Evolutionary conservation across 2,797 vertebrate genomes (phyloP), one percentile per base, ranked within the genome.

Genomic region (Numenius phaeopus): DNA sequence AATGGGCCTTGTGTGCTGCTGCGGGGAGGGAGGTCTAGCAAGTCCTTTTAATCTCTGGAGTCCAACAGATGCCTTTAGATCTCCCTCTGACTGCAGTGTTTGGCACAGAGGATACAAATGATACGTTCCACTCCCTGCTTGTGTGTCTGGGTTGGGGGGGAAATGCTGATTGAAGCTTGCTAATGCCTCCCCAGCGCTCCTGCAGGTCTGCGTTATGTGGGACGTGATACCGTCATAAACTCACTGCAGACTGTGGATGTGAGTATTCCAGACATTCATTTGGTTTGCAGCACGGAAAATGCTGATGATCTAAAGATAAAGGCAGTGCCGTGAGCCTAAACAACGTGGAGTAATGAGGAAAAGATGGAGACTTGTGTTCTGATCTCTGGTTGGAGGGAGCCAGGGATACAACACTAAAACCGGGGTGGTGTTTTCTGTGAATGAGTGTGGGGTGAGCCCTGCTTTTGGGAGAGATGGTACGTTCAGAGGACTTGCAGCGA

Each of bases 341-440:
- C 23, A 40, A 3, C 0, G 0, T 29, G 39, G 55, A 65, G 14
- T 7, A 55, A n/a, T 12, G 72, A 62, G 58, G 62, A 47, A 17
- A 55, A 67, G 19, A 9, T 3, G 17, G 54, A 49, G 83, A 5
- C 58, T 40, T 52, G 11, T 29, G 32, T 62, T 72, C 42, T 62
- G 30, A 10, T 73, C 30, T 58, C 40, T 52, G 61, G 37, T n/a
- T 9, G 1, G 6, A 32, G 61, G 46, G 62, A 81, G 49, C 37
- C 32, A 21, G 4, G 27, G 83, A 11, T 17, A 10, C 42, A 39
- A 0, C 0, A 1, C 47, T 32, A 9, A 65, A 50, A 20, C 34
- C 39, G 23, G n/a, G 3, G 23, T 34, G 42, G 5, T 58, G 24
- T 6, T 83, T 73, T 57, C 44, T 47, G 24, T 71, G 46, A 19